These are phyloP conservation scores for Scaptomyza polygonia DNA, from an alignment of 2,888 invertebrate genomes.

Conservation along the genomic window DNA sequence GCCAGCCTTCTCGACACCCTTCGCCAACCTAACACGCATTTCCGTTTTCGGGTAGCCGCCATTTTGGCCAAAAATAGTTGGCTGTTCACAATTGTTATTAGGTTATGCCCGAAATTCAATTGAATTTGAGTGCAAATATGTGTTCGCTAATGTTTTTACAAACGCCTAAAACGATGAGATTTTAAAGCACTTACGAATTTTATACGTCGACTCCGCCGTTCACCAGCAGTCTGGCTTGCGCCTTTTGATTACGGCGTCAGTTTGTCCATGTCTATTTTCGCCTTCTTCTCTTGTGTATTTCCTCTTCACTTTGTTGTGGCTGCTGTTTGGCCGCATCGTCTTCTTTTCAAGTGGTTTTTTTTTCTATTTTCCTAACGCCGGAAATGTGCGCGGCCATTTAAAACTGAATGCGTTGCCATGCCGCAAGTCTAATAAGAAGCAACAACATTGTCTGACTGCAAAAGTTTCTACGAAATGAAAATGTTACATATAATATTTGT, in stretches of 20 bases:
- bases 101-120: constrained; percentile 71
- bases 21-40: constrained; percentile 34
- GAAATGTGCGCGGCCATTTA: constrained; percentile 24
- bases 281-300: constrained; percentile 11
- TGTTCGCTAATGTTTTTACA: constrained; percentile 55
- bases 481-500: constrained; percentile 2
- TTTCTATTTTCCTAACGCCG: constrained; percentile 29
- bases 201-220: not conserved
- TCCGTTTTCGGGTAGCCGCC: constrained; percentile 23
- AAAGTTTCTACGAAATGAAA: constrained; percentile 6
- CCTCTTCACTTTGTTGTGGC: constrained; percentile 5
- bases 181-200: constrained; percentile 26
- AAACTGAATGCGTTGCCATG: constrained; percentile 35
- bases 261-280: constrained; percentile 28
- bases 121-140: constrained; percentile 77
- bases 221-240: constrained; percentile 19
- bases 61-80: constrained; percentile 31
- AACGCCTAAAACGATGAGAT: constrained; percentile 18
- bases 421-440: constrained; percentile 50
- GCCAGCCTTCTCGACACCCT: constrained; percentile 5
- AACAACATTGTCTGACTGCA: constrained; percentile 8
- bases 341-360: constrained; percentile 55
- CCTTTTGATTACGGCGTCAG: constrained; percentile 53
- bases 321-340: constrained; percentile 22
- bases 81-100: constrained; percentile 59